Base-by-base conservation (phyloP, 2,888 invertebrate genomes). In the Apotomis capreana region DNA sequence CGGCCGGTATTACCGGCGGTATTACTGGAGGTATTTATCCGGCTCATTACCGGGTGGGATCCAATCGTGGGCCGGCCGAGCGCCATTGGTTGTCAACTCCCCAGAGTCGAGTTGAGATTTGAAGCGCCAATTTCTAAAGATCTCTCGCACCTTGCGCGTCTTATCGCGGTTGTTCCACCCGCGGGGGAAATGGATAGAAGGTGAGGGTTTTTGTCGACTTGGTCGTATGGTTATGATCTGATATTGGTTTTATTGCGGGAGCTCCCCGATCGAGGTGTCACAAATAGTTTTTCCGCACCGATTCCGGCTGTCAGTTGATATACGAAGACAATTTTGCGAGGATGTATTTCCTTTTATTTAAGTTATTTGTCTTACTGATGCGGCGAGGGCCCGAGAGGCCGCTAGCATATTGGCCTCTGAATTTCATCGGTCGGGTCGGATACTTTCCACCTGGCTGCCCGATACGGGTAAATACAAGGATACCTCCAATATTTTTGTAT, bases 201-300 rank as follows among this genome's bases (percentile, higher is more conserved):
- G 37, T 57, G 58, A 74, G 79, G 70, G 74, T 64, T 69, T 69
- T 72, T 76, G 70, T 46, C 46, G 40, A n/a, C 46, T 5, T 78
- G 79, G 80, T 69, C 65, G 74, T 63, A 59, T 68, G 70, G 73
- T 84, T 86, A 87, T 87, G 86, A 87, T 85, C 85, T 83, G 85
- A 88, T 89, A 88, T 88, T 83, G 87, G 81, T 84, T 84, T 88
- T 88, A 89, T 90, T 87, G 89, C 83, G 80, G 83, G 75, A 81
- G 81, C 79, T 80, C 83, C 78, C 82, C 77, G 75, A 84, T 83
- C 82, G 87, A 87, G 85, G 88, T 87, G 88, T 84, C 86, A 83
- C 86, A 87, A 87, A 87, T 88, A 89, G 88, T 88, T 88, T 87
- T 84, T 83, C 82, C 82, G 83, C 82, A 83, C 86, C 84, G 84